Evolutionary conservation across 2,797 vertebrate species (phyloP).

Genomic region (Parauchenoglanis punctatus): DNA sequence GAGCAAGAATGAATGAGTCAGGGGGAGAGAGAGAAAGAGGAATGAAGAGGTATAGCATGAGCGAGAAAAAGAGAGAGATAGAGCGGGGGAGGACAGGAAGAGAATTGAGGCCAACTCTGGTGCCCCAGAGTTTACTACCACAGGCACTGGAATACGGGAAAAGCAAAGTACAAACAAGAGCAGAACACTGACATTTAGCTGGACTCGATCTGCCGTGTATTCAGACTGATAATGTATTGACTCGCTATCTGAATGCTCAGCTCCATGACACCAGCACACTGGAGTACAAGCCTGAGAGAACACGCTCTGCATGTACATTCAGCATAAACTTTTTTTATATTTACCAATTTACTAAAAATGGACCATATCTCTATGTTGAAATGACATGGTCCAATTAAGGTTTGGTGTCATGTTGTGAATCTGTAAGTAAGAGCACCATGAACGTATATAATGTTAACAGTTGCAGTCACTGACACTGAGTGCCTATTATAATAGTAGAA

Average conservation of each 20-base stretch:
- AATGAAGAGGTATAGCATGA: constrained; percentile 18
- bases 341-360: not conserved
- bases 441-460: not conserved
- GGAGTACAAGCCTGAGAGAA: constrained; percentile 23
- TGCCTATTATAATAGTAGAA: not conserved
- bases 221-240: constrained; percentile 48
- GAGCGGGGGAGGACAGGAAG: constrained; percentile 47
- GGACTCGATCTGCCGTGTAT: constrained; percentile 54
- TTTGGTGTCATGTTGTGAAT: not conserved
- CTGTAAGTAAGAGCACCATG: not conserved
- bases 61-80: constrained; percentile 17
- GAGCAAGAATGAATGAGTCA: constrained; percentile 38
- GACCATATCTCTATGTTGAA: not conserved
- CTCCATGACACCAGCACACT: constrained; percentile 23
- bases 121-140: constrained; percentile 57
- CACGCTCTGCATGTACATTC: not conserved
- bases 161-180: constrained; percentile 59
- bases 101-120: constrained; percentile 52
- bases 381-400: not conserved
- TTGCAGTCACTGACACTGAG: not conserved
- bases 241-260: constrained; percentile 35
- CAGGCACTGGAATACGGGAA: constrained; percentile 49
- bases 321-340: not conserved
- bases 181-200: constrained; percentile 62
- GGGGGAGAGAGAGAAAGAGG: constrained; percentile 27